Evolutionary conservation across 2,113 vertebrate species (phyloP).

Genomic region (human (Homo sapiens)): GRCh38 chr5:19173001-19173500

Average conservation of each 20-base stretch:
- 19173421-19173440: not conserved
- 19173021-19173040: not conserved
- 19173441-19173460: not conserved
- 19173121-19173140: not conserved
- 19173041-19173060: not conserved
- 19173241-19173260: slow-evolving; percentile 42
- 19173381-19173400: slow-evolving; percentile 17
- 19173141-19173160: not conserved
- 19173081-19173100: accelerated
- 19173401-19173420: not conserved
- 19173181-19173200: no score
- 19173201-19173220: not conserved
- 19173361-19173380: slow-evolving; percentile 37
- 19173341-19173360: not conserved
- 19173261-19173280: not conserved
- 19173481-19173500: not conserved
- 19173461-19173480: not conserved
- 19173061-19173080: not conserved
- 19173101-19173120: accelerated
- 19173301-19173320: not conserved
- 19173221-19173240: not conserved
- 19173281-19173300: not conserved
- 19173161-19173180: not conserved
- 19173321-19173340: slow-evolving; percentile 19
- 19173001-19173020: not conserved